Evolutionary conservation across 2,113 vertebrate species (phyloP).

Genomic region (Tricholaema leucomelas): DNA sequence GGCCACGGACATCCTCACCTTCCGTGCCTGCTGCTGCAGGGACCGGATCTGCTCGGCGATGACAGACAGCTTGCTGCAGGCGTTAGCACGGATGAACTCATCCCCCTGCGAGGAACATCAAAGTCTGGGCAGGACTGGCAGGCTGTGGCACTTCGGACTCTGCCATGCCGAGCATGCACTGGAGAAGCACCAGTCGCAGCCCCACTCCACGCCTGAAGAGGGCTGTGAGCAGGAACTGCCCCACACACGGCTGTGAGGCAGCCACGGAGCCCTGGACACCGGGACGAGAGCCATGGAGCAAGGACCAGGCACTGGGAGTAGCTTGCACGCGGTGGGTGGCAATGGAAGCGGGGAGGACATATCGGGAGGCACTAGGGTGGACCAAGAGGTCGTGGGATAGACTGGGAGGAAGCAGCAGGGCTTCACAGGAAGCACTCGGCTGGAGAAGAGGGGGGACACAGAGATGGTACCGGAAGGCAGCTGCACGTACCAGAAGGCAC

Average conservation of each 20-base stretch:
- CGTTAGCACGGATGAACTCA: constrained; percentile 89
- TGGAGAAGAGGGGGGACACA: neutral
- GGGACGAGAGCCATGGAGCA: neutral
- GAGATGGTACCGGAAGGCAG: too few species aligned
- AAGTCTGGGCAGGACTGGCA: accelerated
- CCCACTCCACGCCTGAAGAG: accelerated
- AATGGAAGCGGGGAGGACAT: neutral
- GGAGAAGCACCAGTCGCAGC: accelerated
- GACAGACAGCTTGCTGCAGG: constrained; percentile 86
- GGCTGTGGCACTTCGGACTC: accelerated
- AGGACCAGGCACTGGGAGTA: too few species aligned
- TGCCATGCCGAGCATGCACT: accelerated
- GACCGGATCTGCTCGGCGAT: constrained; percentile 93
- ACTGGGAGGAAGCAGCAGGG: neutral
- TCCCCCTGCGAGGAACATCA: constrained; percentile 77
- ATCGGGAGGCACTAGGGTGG: neutral
- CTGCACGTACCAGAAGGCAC: neutral
- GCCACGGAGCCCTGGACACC: accelerated
- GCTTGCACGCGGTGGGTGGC: neutral
- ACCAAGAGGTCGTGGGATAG: neutral
- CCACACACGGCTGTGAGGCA: neutral
- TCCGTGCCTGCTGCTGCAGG: constrained; percentile 91
- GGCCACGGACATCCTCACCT: constrained; percentile 71
- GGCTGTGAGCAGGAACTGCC: neutral
- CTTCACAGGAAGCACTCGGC: neutral